A percentile compares a stretch with the other conserved stretches of the same genome.
Evolutionary conservation across 2,888 invertebrate genomes (phyloP).

Genomic region (Euplexia lucipara): DNA sequence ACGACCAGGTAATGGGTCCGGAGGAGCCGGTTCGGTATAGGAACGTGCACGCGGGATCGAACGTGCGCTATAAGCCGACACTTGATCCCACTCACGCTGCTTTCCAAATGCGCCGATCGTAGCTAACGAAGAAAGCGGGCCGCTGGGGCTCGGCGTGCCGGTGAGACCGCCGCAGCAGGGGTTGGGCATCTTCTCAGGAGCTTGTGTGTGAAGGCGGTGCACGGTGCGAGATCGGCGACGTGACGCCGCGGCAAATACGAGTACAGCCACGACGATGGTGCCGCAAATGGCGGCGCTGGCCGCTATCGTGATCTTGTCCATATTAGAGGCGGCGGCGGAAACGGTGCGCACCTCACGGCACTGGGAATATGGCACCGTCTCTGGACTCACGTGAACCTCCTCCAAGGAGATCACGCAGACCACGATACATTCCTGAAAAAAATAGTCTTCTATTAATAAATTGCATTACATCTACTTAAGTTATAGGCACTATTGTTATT

Average conservation of each 20-base stretch:
- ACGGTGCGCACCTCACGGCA: conserved; percentile 97
- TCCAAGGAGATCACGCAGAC: conserved; percentile 98
- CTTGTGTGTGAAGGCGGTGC: conserved; percentile 93
- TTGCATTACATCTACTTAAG: not conserved
- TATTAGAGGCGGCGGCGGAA: conserved; percentile 95
- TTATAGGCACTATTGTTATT: too few species aligned
- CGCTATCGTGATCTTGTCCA: conserved; percentile 98
- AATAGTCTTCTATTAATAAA: conserved; percentile 10
- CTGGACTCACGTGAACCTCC: conserved; percentile 96
- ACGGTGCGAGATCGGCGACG: conserved; percentile 95
- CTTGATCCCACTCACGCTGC: conserved; percentile 94
- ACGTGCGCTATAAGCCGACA: conserved; percentile 97
- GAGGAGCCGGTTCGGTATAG: conserved; percentile 92
- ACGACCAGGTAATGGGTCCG: conserved; percentile 95
- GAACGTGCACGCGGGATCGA: conserved; percentile 97
- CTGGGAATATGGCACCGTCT: conserved; percentile 96
- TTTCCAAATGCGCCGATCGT: conserved; percentile 96
- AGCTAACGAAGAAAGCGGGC: conserved; percentile 95
- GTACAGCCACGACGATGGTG: conserved; percentile 97
- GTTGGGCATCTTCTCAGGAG: conserved; percentile 93
- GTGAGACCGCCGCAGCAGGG: conserved; percentile 94
- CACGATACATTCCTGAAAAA: conserved; percentile 96
- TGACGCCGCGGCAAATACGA: conserved; percentile 97
- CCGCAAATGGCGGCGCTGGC: conserved; percentile 98
- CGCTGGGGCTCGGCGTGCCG: conserved; percentile 94